Base-by-base conservation (phyloP, 2,888 invertebrate species). In the Dinocampus coccinellae region DNA sequence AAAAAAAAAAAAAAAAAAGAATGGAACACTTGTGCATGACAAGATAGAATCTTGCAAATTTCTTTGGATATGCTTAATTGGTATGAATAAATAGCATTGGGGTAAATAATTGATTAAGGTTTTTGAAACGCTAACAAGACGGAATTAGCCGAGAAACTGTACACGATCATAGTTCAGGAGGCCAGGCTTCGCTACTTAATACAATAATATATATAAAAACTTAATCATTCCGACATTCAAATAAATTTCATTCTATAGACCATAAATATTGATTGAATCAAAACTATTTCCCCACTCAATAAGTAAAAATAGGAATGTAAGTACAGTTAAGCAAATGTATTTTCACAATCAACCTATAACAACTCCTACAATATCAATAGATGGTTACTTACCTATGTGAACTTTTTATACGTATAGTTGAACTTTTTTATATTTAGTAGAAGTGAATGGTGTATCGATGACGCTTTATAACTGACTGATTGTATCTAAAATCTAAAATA, bases 101-200 rank as follows among this genome's bases (percentile, higher is more conserved):
- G 42, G 52, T 39, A 22, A 22, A 57, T 53, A 60, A 33, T 57
- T 57, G 47, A 4, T 6, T 7, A 20, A 47, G 47, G 16, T 16
- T n/a, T 47, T 47, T 47, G 47, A 47, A 16, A 16, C 55, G 62
- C 73, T 74, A 76, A 77, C 77, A 72, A 79, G 73, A 70, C 72
- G 55, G 62, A 78, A 78, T 81, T 72, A 75, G 75, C 57, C 70
- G 55, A 71, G 34, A 74, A 73, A 71, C 60, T 39, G 36, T 65
- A 53, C 60, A 42, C 34, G 68, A 64, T 73, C 74, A 74, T 67
- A 66, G 68, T 70, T 74, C 73, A 74, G n/a, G n/a, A n/a, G n/a
- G n/a, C n/a, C n/a, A n/a, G n/a, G n/a, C n/a, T n/a, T n/a, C n/a
- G n/a, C n/a, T n/a, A n/a, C n/a, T n/a, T n/a, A n/a, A n/a, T n/a